phyloP scores from a whole-genome alignment of 2,113 vertebrate genomes.

The chimpanzee (Pan troglodytes) region DNA sequence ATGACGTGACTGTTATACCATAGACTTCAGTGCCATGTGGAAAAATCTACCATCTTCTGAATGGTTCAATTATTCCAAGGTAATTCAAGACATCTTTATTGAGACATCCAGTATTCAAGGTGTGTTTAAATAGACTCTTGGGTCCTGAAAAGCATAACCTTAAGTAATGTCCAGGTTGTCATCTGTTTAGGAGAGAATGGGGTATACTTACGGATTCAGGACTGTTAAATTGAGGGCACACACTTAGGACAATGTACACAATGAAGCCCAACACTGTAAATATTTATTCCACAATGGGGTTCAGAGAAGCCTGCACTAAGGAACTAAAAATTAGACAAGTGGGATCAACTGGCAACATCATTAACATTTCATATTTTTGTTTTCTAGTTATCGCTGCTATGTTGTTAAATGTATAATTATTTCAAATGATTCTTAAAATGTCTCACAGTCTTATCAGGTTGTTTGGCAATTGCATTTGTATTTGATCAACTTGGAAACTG shows the following conservation, averaged over 20 bases:
- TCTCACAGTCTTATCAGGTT: rapidly evolving
- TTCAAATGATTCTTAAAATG: background rate
- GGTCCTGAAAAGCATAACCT: constrained; percentile 22
- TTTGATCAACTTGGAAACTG: background rate
- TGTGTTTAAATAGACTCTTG: constrained; percentile 49
- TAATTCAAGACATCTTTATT: constrained; percentile 78
- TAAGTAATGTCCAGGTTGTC: background rate
- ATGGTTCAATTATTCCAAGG: constrained; percentile 76
- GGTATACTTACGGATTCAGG: background rate
- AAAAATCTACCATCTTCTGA: constrained; percentile 72
- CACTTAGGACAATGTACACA: background rate
- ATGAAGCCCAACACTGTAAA: background rate
- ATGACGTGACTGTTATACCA: constrained; percentile 68
- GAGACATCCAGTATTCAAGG: constrained; percentile 11
- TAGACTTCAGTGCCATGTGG: constrained; percentile 44
- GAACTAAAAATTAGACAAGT: background rate
- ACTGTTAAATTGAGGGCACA: background rate
- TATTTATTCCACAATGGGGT: background rate
- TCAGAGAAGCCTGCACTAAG: background rate
- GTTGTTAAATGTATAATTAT: background rate
- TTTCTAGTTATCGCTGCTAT: background rate
- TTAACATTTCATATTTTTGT: background rate
- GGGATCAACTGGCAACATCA: background rate
- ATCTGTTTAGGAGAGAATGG: background rate
- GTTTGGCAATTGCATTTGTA: background rate